A percentile compares a stretch with the other conserved stretches of the same genome.
These are phyloP conservation scores for Erpetoichthys calabaricus DNA, from an alignment of 2,797 vertebrate species.

Conservation along the genomic window DNA sequence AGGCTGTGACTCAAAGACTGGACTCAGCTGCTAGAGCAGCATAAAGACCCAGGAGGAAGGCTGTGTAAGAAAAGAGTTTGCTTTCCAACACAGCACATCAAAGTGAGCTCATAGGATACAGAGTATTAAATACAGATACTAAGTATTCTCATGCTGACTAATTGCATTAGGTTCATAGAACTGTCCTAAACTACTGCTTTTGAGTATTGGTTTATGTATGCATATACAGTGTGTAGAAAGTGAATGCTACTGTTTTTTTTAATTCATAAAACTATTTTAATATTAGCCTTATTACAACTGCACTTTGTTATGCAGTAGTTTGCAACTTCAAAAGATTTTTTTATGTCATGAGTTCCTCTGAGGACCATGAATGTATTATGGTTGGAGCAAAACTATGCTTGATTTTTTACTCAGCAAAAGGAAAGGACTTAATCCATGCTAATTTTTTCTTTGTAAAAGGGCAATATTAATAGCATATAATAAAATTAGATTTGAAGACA, in stretches of 20 bases:
- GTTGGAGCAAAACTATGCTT: neutral
- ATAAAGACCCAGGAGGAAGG: constrained; percentile 69
- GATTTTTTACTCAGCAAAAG: neutral
- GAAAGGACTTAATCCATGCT: too few relatives aligned
- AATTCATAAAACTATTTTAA: constrained; percentile 26
- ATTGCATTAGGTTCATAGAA: constrained; percentile 53
- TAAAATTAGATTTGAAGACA: too few relatives aligned
- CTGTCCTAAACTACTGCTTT: constrained; percentile 44
- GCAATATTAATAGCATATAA: too few relatives aligned
- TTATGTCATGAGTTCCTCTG: constrained; percentile 23
- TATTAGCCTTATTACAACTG: constrained; percentile 1
- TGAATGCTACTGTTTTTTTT: constrained; percentile 30
- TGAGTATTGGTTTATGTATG: constrained; percentile 25
- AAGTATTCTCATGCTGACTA: constrained; percentile 55
- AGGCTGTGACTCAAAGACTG: constrained; percentile 81
- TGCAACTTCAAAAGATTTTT: constrained; percentile 29
- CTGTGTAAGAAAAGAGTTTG: constrained; percentile 56
- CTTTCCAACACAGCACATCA: constrained; percentile 66
- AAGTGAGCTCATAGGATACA: constrained; percentile 68
- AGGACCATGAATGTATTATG: constrained; percentile 22
- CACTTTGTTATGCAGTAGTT: constrained; percentile 18
- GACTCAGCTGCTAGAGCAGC: constrained; percentile 57
- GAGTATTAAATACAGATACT: constrained; percentile 58
- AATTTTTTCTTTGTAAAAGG: too few relatives aligned
- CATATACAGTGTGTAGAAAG: constrained; percentile 28